Evolutionary conservation across 2,113 vertebrate species (phyloP).

Genomic region (Forbesichthys agassizii): DNA sequence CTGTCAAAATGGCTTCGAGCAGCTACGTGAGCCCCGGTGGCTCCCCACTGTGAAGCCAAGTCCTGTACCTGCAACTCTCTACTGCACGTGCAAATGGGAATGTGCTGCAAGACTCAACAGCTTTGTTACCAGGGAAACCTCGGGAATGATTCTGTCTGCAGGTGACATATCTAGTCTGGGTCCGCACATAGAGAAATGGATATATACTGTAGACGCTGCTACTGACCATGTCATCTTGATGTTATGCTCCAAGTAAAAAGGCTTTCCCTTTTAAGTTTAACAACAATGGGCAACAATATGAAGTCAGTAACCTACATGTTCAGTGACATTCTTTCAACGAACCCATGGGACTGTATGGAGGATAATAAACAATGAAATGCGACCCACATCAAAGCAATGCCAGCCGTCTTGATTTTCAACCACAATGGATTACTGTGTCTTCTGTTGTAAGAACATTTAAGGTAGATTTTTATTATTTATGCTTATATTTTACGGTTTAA

Average conservation of each 20-base stretch:
- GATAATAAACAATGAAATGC: too few species aligned
- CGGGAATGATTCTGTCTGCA: conserved; percentile 31
- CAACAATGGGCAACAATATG: conserved; percentile 16
- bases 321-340: background rate
- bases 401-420: background rate
- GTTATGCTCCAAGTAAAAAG: conserved; percentile 39
- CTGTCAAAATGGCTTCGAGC: conserved; percentile 66
- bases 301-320: conserved; percentile 1
- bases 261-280: conserved; percentile 31
- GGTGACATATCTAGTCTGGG: conserved; percentile 17
- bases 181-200: conserved; percentile 34
- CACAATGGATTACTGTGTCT: background rate
- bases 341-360: too few species aligned
- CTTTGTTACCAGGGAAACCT: conserved; percentile 68
- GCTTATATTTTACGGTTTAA: too few species aligned
- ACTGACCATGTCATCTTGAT: conserved; percentile 31
- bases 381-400: too few species aligned
- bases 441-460: too few species aligned
- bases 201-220: conserved; percentile 8
- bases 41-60: conserved; percentile 63
- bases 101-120: conserved; percentile 54
- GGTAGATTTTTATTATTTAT: too few species aligned
- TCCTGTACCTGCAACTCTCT: conserved; percentile 57
- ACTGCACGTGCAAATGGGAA: conserved; percentile 58
- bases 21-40: conserved; percentile 37